phyloP scores from a whole-genome alignment of 2,797 vertebrate species.

The Atherinosoma microstoma region DNA sequence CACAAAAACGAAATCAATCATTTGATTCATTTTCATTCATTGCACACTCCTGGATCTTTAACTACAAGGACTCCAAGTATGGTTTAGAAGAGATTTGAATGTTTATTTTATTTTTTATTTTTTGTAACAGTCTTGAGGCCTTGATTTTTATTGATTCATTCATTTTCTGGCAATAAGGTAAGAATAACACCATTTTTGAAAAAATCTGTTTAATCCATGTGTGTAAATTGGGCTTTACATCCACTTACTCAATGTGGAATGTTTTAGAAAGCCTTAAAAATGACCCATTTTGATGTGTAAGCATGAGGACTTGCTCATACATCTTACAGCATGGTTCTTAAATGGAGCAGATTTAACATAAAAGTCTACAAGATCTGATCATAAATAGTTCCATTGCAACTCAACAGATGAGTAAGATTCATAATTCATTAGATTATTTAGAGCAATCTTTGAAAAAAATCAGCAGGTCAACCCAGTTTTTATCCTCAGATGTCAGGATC shows the following conservation, averaged over 20 bases:
- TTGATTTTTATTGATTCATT: not conserved
- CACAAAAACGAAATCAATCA: not conserved
- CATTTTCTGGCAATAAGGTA: not conserved
- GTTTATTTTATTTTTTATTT: not conserved
- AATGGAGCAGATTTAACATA: conserved; percentile 2
- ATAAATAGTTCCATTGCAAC: not conserved
- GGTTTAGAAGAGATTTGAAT: not conserved
- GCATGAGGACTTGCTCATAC: not conserved
- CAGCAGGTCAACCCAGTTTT: not conserved
- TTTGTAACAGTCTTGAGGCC: not conserved
- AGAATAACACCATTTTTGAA: not conserved
- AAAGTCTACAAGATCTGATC: not conserved
- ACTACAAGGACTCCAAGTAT: not conserved
- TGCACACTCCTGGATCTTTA: not conserved
- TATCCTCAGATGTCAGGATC: not conserved
- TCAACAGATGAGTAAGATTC: not conserved
- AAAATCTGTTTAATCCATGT: not conserved
- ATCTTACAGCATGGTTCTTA: not conserved
- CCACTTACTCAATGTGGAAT: not conserved
- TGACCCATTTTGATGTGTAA: not conserved
- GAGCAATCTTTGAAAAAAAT: conserved; percentile 2
- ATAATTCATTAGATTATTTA: not conserved
- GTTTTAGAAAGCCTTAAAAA: not conserved
- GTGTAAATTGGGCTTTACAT: not conserved
- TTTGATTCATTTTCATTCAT: not conserved